Conservation (phyloP, 2,888 invertebrate genomes). For the Miltochrista miniata region DNA sequence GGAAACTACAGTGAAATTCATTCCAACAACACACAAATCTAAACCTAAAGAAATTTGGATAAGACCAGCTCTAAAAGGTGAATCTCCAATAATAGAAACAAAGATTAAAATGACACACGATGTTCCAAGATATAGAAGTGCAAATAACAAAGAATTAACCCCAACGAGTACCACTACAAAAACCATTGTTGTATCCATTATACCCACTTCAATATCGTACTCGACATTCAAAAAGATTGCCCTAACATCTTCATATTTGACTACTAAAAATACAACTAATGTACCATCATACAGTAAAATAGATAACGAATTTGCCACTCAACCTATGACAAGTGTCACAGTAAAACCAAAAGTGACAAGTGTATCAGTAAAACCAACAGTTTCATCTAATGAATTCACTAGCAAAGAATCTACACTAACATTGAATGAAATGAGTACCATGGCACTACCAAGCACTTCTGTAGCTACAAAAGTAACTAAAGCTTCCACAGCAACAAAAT, state of each 20-base stretch:
- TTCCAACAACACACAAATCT: constrained; percentile 63
- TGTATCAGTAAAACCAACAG: constrained; percentile 43
- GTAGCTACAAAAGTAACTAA: constrained; percentile 29
- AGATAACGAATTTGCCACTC: constrained; percentile 52
- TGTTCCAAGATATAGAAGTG: constrained; percentile 50
- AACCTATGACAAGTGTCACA: constrained; percentile 52
- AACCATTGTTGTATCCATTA: constrained; percentile 77
- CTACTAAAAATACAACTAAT: constrained; percentile 46
- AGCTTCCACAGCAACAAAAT: constrained; percentile 27
- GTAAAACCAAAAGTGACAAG: constrained; percentile 43
- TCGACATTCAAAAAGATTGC: constrained; percentile 73
- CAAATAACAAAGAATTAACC: constrained; percentile 55
- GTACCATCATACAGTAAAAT: constrained; percentile 44
- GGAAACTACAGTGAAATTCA: constrained; percentile 55
- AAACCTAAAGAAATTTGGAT: constrained; percentile 81
- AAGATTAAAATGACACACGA: constrained; percentile 59
- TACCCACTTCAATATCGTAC: constrained; percentile 77
- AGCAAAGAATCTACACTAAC: constrained; percentile 20
- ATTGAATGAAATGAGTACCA: constrained; percentile 15
- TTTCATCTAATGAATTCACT: constrained; percentile 26
- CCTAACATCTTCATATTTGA: constrained; percentile 57
- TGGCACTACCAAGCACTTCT: constrained; percentile 29
- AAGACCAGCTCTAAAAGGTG: constrained; percentile 78
- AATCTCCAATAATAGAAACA: constrained; percentile 54
- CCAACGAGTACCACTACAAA: constrained; percentile 66